Evolutionary conservation across 2,113 vertebrate species (phyloP).

Genomic region (Leiothrix lutea): DNA sequence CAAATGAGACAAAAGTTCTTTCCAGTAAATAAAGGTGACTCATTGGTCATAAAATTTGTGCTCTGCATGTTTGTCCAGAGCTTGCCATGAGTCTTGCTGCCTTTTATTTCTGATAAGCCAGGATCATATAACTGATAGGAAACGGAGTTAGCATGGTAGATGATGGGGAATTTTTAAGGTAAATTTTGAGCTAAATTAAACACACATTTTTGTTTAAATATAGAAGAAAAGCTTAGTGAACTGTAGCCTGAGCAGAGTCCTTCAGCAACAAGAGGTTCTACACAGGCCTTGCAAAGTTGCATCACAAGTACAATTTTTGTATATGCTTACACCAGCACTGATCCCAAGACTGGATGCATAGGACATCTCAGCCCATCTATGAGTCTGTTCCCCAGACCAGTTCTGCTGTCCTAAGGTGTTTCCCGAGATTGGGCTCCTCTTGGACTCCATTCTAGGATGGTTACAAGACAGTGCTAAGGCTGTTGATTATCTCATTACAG

Average conservation of each 20-base stretch:
- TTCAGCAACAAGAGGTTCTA: background rate
- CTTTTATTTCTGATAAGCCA: background rate
- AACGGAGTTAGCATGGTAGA: background rate
- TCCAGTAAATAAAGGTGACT: background rate
- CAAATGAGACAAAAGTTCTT: rapidly evolving
- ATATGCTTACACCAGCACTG: background rate
- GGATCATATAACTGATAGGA: background rate
- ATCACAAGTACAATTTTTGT: background rate
- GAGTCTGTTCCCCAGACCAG: background rate
- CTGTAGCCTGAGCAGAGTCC: background rate
- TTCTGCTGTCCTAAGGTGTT: background rate
- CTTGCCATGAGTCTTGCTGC: background rate
- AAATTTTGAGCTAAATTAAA: background rate
- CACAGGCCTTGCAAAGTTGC: background rate
- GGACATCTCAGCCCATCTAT: background rate
- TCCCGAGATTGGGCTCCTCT: background rate
- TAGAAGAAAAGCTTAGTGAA: background rate
- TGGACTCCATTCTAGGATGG: background rate
- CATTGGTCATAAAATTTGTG: background rate
- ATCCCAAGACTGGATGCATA: rapidly evolving
- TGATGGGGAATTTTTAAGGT: background rate
- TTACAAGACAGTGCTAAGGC: background rate
- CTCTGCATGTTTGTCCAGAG: background rate
- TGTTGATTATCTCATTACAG: background rate
- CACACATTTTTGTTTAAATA: background rate